phyloP scores from a whole-genome alignment of 1,140 invertebrate genomes.

The Bombus polaris region DNA sequence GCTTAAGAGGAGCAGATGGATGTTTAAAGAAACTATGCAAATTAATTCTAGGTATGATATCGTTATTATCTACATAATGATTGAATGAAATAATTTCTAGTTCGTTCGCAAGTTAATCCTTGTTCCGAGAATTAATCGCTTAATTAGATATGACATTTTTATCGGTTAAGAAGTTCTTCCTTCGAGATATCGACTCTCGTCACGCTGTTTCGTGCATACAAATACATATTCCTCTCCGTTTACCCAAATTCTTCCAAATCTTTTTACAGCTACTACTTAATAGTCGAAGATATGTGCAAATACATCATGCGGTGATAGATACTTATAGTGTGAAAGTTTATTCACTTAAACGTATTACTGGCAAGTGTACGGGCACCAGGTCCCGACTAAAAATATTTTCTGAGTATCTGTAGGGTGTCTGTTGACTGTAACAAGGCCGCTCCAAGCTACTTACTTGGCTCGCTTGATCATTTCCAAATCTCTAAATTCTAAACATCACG shows the following conservation, averaged over 20 bases:
- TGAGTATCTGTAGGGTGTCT: constrained; percentile 6
- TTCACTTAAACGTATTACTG: constrained; percentile 22
- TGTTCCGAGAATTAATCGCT: no score
- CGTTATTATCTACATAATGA: neutral
- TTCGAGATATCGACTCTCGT: neutral
- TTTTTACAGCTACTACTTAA: constrained; percentile 13
- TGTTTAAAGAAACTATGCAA: neutral
- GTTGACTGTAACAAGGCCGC: constrained; percentile 37
- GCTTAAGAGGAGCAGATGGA: neutral
- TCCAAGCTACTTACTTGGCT: constrained; percentile 25
- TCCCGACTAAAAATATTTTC: constrained; percentile 12
- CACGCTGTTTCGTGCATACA: neutral
- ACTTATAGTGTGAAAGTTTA: constrained; percentile 10
- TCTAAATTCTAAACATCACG: neutral
- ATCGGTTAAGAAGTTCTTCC: neutral
- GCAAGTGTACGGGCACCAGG: constrained; percentile 18
- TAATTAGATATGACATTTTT: neutral
- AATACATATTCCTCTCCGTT: neutral
- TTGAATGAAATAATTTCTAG: neutral
- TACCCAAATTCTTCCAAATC: neutral
- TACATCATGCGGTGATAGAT: constrained; percentile 29
- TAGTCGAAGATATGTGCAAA: constrained; percentile 34
- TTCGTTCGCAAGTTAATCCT: neutral
- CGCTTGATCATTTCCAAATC: constrained; percentile 21
- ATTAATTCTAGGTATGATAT: neutral